Conservation (phyloP, 2,888 invertebrate genomes). For the Caenorhabditis sp. region DNA sequence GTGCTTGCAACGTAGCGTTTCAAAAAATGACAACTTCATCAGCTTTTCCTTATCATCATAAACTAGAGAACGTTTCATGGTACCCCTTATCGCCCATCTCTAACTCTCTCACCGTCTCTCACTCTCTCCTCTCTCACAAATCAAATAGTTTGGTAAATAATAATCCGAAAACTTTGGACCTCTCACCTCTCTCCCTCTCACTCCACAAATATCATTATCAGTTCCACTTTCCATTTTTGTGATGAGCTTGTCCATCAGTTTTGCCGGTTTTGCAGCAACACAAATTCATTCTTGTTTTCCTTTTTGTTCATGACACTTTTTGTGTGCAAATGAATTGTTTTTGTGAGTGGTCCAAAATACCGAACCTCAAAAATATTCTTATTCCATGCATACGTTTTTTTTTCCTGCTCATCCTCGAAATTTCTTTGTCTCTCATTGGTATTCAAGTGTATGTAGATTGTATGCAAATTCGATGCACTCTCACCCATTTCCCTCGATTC, state of each 20-base stretch:
- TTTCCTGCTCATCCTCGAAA: slow-evolving; percentile 3
- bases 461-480: slow-evolving; percentile 36
- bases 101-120: not conserved
- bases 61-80: not conserved
- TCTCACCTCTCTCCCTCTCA: slow-evolving; percentile 12
- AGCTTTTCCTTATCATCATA: not conserved
- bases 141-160: not conserved
- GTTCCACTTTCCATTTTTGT: not conserved
- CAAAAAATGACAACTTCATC: not conserved
- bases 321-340: too few relatives aligned
- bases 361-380: not conserved
- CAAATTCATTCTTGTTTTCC: too few relatives aligned
- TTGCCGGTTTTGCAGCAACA: too few relatives aligned
- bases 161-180: slow-evolving; percentile 1
- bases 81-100: not conserved
- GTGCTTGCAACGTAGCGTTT: not conserved
- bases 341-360: too few relatives aligned
- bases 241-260: too few relatives aligned
- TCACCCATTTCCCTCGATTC: not conserved
- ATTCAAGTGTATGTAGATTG: slow-evolving; percentile 33
- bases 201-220: slow-evolving; percentile 15
- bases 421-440: slow-evolving; percentile 2
- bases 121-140: too few relatives aligned
- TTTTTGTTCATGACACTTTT: too few relatives aligned
- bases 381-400: slow-evolving; percentile 2